Conservation (phyloP, 2,888 invertebrate species). For the Lampropteryx suffumata region DNA sequence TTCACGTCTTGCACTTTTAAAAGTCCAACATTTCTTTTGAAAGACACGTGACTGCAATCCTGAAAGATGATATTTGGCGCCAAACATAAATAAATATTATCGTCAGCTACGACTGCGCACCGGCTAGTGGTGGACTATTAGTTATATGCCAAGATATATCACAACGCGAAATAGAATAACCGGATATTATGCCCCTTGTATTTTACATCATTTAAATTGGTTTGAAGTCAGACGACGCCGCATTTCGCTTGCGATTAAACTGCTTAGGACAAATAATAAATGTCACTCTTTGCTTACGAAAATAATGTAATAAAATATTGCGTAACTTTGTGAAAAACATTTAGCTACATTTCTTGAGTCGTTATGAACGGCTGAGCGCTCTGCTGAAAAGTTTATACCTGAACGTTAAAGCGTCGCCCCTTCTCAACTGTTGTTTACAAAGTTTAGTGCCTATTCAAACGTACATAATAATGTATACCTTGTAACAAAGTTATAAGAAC, state of each 20-base stretch:
- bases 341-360: constrained; percentile 23
- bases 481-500: not conserved
- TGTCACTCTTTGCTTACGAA: constrained; percentile 25
- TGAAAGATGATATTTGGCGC: constrained; percentile 68
- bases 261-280: constrained; percentile 27
- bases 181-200: constrained; percentile 28
- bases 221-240: constrained; percentile 24
- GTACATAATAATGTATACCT: constrained; percentile 2
- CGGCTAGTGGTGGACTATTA: constrained; percentile 25
- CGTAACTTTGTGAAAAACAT: constrained; percentile 30
- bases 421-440: constrained; percentile 9
- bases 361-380: constrained; percentile 17
- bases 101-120: constrained; percentile 40
- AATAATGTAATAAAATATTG: constrained; percentile 27
- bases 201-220: constrained; percentile 28
- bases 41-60: constrained; percentile 47
- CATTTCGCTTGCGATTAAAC: constrained; percentile 16
- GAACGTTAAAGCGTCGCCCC: not conserved
- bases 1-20: constrained; percentile 46
- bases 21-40: constrained; percentile 55
- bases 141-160: constrained; percentile 37
- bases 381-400: constrained; percentile 9
- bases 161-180: constrained; percentile 20
- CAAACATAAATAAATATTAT: constrained; percentile 71
- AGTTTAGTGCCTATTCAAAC: not conserved